phyloP scores from a whole-genome alignment of 1,140 invertebrate species.

The Agrilus planipennis region DNA sequence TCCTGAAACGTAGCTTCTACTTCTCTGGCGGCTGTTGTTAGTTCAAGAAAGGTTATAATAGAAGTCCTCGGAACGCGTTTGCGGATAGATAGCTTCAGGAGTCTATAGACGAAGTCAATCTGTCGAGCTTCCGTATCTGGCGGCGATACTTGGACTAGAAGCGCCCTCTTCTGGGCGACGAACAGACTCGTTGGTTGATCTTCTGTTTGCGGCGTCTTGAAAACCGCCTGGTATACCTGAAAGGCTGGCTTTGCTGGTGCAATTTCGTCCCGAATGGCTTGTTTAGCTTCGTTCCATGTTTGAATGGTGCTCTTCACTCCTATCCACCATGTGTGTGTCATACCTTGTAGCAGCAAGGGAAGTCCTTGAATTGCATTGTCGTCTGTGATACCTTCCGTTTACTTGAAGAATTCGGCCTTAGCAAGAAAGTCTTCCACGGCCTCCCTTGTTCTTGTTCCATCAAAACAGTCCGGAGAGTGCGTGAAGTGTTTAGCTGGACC shows the following conservation, averaged over 20 bases:
- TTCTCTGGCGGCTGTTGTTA: too few species aligned
- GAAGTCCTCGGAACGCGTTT: too few species aligned
- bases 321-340: not conserved
- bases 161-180: not conserved
- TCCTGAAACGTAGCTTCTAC: not conserved
- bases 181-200: not conserved
- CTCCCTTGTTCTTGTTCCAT: not conserved
- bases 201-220: not conserved
- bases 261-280: not conserved
- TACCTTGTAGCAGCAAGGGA: not conserved
- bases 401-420: not conserved
- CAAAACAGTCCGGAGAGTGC: not conserved
- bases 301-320: not conserved
- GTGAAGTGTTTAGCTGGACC: not conserved
- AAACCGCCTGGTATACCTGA: not conserved
- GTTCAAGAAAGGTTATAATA: too few species aligned
- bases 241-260: not conserved
- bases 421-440: not conserved
- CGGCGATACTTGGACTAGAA: too few species aligned
- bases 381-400: not conserved
- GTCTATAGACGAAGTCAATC: constrained; percentile 1
- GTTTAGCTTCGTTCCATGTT: not conserved
- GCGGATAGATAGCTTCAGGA: not conserved
- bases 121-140: not conserved
- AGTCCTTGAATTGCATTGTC: not conserved